Conservation (phyloP, 2,113 vertebrate species). For the Sclerurus mexicanus region DNA sequence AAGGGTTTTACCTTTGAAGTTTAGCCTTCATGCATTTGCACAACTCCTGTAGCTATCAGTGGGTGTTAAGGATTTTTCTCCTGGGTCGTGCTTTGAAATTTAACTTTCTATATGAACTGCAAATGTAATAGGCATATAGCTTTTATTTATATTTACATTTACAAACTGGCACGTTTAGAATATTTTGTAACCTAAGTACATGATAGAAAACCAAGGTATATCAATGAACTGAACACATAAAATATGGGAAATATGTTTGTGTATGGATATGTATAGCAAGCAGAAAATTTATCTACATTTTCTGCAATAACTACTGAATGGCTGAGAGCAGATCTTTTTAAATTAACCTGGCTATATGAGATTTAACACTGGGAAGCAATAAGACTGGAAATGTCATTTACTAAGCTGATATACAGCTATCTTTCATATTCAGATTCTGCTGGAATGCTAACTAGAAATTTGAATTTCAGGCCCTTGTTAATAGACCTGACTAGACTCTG, state of each 20-base stretch:
- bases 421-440: background rate
- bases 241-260: background rate
- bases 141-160: background rate
- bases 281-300: background rate
- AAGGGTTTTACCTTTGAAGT: background rate
- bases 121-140: background rate
- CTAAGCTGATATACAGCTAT: background rate
- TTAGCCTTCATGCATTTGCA: background rate
- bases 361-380: background rate
- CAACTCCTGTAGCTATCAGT: background rate
- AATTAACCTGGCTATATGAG: background rate
- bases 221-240: background rate
- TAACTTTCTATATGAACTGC: background rate
- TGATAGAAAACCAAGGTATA: background rate
- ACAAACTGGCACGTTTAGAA: background rate
- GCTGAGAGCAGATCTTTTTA: background rate
- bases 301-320: background rate
- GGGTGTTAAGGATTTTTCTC: background rate
- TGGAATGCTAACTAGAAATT: background rate
- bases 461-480: background rate
- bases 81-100: background rate
- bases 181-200: background rate
- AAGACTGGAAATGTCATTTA: conserved; percentile 10
- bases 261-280: background rate
- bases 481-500: background rate